These are phyloP conservation scores for Odontesthes bonariensis DNA, from an alignment of 2,113 vertebrate species.

Conservation along the genomic window DNA sequence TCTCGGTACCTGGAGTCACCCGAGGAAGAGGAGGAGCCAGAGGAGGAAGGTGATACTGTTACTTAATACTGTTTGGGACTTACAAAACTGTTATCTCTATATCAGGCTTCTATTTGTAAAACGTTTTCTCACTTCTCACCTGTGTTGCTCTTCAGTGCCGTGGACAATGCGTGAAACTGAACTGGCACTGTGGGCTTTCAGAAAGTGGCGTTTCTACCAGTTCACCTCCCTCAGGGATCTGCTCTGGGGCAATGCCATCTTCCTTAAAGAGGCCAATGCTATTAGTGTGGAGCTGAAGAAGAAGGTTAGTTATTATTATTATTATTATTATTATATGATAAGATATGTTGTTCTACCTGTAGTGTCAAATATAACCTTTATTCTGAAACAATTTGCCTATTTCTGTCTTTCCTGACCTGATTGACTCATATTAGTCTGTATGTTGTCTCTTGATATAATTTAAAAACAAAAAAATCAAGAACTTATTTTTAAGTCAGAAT, in stretches of 20 bases:
- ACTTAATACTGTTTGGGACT: background rate
- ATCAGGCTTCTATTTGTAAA: background rate
- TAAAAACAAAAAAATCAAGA: no score
- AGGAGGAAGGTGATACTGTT: conserved; percentile 90
- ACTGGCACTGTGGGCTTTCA: conserved; percentile 95
- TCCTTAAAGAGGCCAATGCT: conserved; percentile 97
- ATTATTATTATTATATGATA: background rate
- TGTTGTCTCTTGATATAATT: background rate
- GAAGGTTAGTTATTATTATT: conserved; percentile 81
- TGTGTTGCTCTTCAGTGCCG: conserved; percentile 81
- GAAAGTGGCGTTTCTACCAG: conserved; percentile 99
- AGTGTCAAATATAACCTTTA: background rate
- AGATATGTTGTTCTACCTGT: background rate
- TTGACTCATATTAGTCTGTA: background rate
- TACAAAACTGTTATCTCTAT: background rate
- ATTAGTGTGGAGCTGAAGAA: conserved; percentile 99
- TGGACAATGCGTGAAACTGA: conserved; percentile 93
- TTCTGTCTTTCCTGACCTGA: no score
- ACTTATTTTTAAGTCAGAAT: background rate
- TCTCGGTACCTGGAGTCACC: conserved; percentile 91
- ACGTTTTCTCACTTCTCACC: background rate
- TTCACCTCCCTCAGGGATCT: conserved; percentile 96
- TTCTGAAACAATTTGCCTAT: background rate
- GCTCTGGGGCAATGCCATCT: conserved; percentile 97
- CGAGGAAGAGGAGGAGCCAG: conserved; percentile 96